phyloP scores from a whole-genome alignment of 2,797 vertebrate genomes.

The Betta splendens region DNA sequence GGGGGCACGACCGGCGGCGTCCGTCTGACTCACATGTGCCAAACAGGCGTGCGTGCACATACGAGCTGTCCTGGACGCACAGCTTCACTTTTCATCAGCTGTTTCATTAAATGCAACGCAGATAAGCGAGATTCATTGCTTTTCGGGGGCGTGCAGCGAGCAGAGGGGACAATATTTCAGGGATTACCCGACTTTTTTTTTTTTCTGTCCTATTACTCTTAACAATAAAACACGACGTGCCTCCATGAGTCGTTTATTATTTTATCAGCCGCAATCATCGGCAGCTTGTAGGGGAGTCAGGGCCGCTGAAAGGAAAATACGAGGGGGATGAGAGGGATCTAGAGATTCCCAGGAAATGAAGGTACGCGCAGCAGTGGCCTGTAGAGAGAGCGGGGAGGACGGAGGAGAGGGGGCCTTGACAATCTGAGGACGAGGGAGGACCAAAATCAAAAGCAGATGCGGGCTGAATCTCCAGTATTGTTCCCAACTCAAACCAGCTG shows the following conservation, averaged over 20 bases:
- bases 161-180: conserved; percentile 48
- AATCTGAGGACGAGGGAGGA: conserved; percentile 47
- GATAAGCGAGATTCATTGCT: conserved; percentile 31
- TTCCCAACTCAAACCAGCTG: conserved; percentile 85
- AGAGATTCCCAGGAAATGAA: conserved; percentile 70
- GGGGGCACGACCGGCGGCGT: background rate
- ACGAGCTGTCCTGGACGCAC: conserved; percentile 15
- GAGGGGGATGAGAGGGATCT: conserved; percentile 47
- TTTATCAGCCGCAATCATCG: conserved; percentile 56
- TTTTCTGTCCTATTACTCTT: conserved; percentile 48
- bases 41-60: conserved; percentile 14
- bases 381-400: conserved; percentile 53
- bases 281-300: conserved; percentile 26
- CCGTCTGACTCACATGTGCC: conserved; percentile 44
- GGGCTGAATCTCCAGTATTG: conserved; percentile 83
- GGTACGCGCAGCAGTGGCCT: conserved; percentile 52
- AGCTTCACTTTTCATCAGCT: conserved; percentile 23
- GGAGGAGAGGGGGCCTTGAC: conserved; percentile 54
- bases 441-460: conserved; percentile 82
- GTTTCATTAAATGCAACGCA: conserved; percentile 29
- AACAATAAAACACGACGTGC: conserved; percentile 62
- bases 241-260: conserved; percentile 62
- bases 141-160: conserved; percentile 30
- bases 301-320: conserved; percentile 28
- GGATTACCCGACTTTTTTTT: conserved; percentile 55